phyloP scores from a whole-genome alignment of 1,140 invertebrate species.

The Proales similis region DNA sequence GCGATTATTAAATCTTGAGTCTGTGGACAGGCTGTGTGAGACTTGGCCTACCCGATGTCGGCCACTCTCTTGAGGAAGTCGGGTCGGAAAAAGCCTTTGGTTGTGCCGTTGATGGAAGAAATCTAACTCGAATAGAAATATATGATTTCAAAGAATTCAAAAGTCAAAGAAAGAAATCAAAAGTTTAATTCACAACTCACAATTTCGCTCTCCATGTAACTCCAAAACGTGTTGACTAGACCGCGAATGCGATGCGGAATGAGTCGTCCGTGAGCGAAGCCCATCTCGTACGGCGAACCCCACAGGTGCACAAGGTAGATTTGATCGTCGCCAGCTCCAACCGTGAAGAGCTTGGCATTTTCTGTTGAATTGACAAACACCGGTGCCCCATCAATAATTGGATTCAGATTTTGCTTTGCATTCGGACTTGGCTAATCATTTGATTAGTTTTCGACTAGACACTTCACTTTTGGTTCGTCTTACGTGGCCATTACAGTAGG shows the following conservation, averaged over 20 bases:
- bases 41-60: conserved; percentile 41
- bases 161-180: too few species aligned
- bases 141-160: background rate
- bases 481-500: conserved; percentile 37
- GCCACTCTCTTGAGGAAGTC: conserved; percentile 44
- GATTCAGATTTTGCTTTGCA: conserved; percentile 42
- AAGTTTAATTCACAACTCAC: conserved; percentile 32
- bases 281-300: conserved; percentile 45
- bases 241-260: conserved; percentile 38
- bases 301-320: conserved; percentile 43
- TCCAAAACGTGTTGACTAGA: conserved; percentile 42
- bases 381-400: conserved; percentile 40
- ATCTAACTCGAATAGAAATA: conserved; percentile 38
- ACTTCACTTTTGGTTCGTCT: background rate
- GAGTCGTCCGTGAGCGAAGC: conserved; percentile 42
- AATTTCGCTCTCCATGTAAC: conserved; percentile 43
- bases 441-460: conserved; percentile 11
- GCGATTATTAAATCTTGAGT: conserved; percentile 31
- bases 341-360: conserved; percentile 42
- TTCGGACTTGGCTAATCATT: conserved; percentile 41
- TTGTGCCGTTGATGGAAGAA: conserved; percentile 41
- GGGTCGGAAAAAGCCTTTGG: conserved; percentile 40
- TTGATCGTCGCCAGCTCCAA: conserved; percentile 41
- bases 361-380: conserved; percentile 39
- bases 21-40: conserved; percentile 2